Conservation (phyloP, 2,113 vertebrate genomes). For the Eulemur rufifrons region DNA sequence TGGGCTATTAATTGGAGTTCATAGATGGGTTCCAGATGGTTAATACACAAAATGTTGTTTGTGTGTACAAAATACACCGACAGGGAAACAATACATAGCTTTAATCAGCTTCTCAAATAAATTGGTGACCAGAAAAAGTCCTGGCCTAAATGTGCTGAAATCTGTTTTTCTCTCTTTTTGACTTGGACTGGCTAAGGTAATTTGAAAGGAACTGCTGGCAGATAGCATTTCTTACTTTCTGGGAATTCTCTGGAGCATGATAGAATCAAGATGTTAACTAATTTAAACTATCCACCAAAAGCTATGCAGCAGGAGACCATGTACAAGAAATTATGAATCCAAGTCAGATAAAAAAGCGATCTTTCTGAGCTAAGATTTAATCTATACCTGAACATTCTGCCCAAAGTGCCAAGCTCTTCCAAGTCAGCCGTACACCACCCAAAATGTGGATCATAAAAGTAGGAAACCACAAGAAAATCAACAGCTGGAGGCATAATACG, state of each 20-base stretch:
- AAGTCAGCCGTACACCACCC: background rate
- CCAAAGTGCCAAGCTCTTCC: background rate
- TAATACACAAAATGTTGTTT: slow-evolving; percentile 42
- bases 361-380: slow-evolving; percentile 5
- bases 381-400: background rate
- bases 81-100: background rate
- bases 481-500: background rate
- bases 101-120: slow-evolving; percentile 22
- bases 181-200: background rate
- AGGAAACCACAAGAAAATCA: background rate
- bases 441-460: background rate
- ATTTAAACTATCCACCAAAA: background rate
- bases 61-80: background rate
- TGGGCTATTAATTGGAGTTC: slow-evolving; percentile 32
- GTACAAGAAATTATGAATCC: background rate
- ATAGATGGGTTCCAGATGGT: background rate
- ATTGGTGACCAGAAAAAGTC: background rate
- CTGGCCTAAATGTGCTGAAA: background rate
- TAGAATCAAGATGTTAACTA: background rate
- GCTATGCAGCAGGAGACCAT: background rate
- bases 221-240: background rate
- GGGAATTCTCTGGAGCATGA: background rate
- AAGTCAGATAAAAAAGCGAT: background rate
- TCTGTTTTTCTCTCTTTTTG: background rate
- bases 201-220: background rate